Percentiles rank a stretch among this genome's conserved stretches.
Conservation (phyloP, 2,113 vertebrate genomes). For the Pollimyrus isidori region DNA sequence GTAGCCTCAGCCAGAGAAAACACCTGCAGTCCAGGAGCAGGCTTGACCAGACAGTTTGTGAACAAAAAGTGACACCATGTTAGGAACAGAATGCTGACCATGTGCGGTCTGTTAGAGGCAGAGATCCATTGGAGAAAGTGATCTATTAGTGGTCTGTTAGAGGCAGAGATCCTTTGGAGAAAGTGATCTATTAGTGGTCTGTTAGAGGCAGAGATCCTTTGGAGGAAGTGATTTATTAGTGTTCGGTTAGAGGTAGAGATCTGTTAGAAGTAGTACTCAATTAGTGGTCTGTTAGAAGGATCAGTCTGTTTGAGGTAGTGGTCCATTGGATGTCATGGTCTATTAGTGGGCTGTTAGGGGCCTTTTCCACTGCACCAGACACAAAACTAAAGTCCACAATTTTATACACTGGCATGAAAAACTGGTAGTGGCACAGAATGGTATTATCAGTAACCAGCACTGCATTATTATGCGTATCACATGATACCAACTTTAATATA, state of each 20-base stretch:
- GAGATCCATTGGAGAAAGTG: too few relatives aligned
- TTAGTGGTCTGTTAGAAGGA: not conserved
- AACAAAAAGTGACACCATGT: constrained; percentile 17
- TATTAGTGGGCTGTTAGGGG: not conserved
- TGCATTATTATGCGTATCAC: not conserved
- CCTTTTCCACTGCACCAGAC: not conserved
- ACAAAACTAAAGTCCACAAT: not conserved
- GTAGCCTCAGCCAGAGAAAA: constrained; percentile 65
- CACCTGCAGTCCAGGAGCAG: constrained; percentile 55
- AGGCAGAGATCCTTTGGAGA: not conserved
- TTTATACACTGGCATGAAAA: not conserved
- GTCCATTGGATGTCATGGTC: not conserved
- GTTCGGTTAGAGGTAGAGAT: not conserved
- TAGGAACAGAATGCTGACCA: not conserved
- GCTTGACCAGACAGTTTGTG: constrained; percentile 42
- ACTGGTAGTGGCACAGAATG: not conserved
- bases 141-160: not conserved
- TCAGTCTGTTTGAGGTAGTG: not conserved
- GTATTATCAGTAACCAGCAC: not conserved
- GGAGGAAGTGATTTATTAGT: not conserved
- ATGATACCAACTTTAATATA: not conserved
- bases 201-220: not conserved
- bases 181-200: not conserved
- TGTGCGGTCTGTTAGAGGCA: not conserved
- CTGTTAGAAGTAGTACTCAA: not conserved